These are phyloP conservation scores for Microcebus murinus DNA, from an alignment of 2,113 vertebrate genomes.

Conservation along the genomic window DNA sequence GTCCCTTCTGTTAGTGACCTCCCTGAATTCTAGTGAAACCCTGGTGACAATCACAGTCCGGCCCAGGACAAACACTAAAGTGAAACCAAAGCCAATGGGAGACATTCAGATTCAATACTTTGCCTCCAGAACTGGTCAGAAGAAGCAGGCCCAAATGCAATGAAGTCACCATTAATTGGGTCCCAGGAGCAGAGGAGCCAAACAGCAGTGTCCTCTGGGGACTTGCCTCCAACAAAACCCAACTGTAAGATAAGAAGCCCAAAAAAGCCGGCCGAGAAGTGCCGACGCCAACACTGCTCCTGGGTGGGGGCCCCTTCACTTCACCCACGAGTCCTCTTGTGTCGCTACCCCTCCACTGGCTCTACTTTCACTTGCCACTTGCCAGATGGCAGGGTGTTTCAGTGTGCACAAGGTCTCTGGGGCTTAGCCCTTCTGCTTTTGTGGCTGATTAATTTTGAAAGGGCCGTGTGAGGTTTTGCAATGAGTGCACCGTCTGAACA, in stretches of 20 bases:
- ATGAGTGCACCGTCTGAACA: background rate
- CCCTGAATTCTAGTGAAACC: background rate
- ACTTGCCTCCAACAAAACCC: background rate
- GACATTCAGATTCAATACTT: background rate
- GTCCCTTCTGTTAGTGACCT: background rate
- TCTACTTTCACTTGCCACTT: background rate
- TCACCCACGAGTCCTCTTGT: background rate
- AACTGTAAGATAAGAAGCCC: background rate
- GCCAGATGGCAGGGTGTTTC: background rate
- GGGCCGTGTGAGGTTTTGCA: background rate
- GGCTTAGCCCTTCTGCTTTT: constrained; percentile 30
- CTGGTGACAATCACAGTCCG: background rate
- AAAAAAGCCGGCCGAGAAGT: background rate
- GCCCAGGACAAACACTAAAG: background rate
- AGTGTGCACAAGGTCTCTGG: background rate
- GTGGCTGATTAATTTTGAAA: background rate
- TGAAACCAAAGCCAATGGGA: background rate
- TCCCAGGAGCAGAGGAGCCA: background rate
- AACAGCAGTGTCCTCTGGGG: background rate
- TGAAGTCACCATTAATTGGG: background rate
- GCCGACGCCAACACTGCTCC: accelerated
- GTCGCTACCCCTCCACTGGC: background rate
- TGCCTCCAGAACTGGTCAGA: background rate
- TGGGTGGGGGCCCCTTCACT: too few relatives aligned
- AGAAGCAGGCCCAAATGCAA: background rate